Base-by-base conservation (phyloP, 2,888 invertebrate genomes). In the Eledone cirrhosa region DNA sequence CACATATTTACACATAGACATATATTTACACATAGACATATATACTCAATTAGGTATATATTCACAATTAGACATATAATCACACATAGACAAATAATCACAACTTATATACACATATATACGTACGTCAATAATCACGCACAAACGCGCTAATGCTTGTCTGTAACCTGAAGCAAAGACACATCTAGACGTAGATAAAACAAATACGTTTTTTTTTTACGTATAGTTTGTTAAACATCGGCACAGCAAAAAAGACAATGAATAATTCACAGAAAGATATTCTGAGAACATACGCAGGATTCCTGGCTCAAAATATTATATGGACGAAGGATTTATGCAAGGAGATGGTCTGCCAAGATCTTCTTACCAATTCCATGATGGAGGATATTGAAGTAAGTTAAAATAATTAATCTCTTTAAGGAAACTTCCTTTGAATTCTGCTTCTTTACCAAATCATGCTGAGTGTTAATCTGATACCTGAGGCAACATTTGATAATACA, bases 281-380 rank as follows among this genome's bases (percentile, higher is more conserved):
- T 13, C 31, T 72, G 13, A 41, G 41, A 41, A 41, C 16, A 4
- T 72, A 72, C 22, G 31, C 22, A 72, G 72, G 72, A 4, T 72
- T 72, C 72, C 31, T 72, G 13, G 72, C 72, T 29, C 72, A 72
- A 33, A 72, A 72, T 19, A 72, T 72, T 7, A 72, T 72, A 33
- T 72, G 72, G 72, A 72, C 72, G 3, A 41, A 72, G 22, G 16
- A 7, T 22, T 41, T 72, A 41, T 72, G 41, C 24, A 41, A 31
- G 13, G 22, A 72, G 11, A 22, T 72, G 22, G 72, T n/a, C 31
- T 72, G 33, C 22, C 41, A 72, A n/a, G 72, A 41, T 41, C 22
- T 72, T 13, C 72, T 72, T 24, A 33, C 72, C 19, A 41, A 72
- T 41, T 72, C 72, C 1, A 72, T 72, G 72, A 31, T 72, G 19